phyloP scores from a whole-genome alignment of 2,888 invertebrate genomes.

The Agrilus mali region DNA sequence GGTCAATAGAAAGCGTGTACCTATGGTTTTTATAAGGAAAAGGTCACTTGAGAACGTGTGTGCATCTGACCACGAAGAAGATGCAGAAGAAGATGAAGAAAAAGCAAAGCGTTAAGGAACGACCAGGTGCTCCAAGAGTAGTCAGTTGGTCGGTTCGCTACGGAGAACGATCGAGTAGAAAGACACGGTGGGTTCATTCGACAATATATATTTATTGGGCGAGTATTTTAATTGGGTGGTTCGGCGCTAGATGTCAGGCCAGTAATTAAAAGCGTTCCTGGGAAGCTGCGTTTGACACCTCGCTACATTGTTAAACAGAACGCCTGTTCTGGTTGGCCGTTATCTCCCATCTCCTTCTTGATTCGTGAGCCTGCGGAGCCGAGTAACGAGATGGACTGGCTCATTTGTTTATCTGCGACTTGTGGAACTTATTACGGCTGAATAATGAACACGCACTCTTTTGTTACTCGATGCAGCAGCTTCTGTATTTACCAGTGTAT shows the following conservation, averaged over 20 bases:
- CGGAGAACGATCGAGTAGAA: constrained; percentile 2
- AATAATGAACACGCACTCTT: constrained; percentile 30
- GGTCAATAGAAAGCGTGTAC: too few relatives aligned
- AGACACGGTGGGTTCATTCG: constrained; percentile 13
- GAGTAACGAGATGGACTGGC: constrained; percentile 29
- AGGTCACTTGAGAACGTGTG: too few relatives aligned
- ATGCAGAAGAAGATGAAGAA: constrained; percentile 1
- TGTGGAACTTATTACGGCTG: constrained; percentile 30
- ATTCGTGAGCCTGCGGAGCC: constrained; percentile 29
- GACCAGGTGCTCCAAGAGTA: neutral
- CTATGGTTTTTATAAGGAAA: too few relatives aligned
- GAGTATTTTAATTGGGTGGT: constrained; percentile 34
- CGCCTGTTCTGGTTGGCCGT: constrained; percentile 22
- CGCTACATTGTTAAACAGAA: constrained; percentile 33
- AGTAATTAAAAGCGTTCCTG: constrained; percentile 35
- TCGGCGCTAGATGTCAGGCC: constrained; percentile 32
- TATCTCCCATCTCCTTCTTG: constrained; percentile 25
- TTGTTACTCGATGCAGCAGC: constrained; percentile 17
- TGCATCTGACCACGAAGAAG: neutral
- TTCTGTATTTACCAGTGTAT: constrained; percentile 7
- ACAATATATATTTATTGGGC: constrained; percentile 30
- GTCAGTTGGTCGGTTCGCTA: constrained; percentile 1
- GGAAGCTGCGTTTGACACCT: constrained; percentile 35
- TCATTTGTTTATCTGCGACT: constrained; percentile 33
- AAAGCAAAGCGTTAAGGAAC: neutral